Percentiles rank a stretch among this genome's conserved stretches.
Conservation (phyloP, 2,113 vertebrate species). For the Irena cyanogastra region DNA sequence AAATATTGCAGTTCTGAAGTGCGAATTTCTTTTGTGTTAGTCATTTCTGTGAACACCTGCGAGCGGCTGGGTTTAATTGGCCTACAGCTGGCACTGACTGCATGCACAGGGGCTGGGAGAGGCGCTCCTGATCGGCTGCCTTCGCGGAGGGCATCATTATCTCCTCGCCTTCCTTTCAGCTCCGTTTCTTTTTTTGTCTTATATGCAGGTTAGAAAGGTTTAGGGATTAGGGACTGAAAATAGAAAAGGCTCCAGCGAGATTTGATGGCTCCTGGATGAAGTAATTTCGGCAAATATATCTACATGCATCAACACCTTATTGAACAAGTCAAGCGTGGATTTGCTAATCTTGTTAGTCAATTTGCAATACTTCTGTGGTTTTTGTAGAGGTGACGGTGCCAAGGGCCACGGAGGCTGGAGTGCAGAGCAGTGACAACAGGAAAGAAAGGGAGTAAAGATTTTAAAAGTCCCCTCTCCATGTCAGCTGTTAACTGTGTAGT, state of each 20-base stretch:
- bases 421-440: not conserved
- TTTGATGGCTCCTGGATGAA: not conserved
- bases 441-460: not conserved
- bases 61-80: constrained; percentile 78
- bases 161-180: constrained; percentile 2
- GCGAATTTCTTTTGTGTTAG: constrained; percentile 73
- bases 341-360: constrained; percentile 46
- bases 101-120: constrained; percentile 46
- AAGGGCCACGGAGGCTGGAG: not conserved
- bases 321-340: not conserved
- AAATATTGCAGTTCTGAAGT: constrained; percentile 67
- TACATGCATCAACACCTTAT: constrained; percentile 51
- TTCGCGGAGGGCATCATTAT: constrained; percentile 40
- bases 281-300: constrained; percentile 25
- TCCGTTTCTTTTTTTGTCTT: not conserved
- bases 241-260: not conserved
- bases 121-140: constrained; percentile 12
- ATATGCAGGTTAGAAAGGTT: constrained; percentile 26
- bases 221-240: constrained; percentile 29
- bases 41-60: constrained; percentile 77
- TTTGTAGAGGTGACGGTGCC: not conserved
- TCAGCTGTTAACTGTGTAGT: not conserved
- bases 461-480: not conserved
- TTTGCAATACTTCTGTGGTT: constrained; percentile 13
- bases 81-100: constrained; percentile 74